Base-by-base conservation (phyloP, 2,888 invertebrate species). In the Latrodectus hesperus region DNA sequence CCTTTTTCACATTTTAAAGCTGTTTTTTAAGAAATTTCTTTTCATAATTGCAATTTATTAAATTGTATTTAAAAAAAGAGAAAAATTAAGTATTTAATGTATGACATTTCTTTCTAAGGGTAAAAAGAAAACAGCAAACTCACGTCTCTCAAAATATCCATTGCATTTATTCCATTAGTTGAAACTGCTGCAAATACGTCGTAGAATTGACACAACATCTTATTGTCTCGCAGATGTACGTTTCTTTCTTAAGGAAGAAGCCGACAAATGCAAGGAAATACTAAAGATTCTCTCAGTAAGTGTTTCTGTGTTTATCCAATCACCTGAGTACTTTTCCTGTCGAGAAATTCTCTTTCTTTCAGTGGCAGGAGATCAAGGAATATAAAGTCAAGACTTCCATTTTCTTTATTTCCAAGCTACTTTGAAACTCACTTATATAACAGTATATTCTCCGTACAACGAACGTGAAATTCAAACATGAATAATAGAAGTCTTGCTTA, bases 241-340 rank as follows among this genome's bases (percentile, higher is more conserved):
- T 17, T 70, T 71, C 65, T 82, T 82, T 68, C 74, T 60, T 60
- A 12, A 14, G 60, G n/a, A 16, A 12, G 6, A 60, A 60, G n/a
- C 12, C 10, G 12, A 60, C 60, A 60, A 60, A 60, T 16, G 11
- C 12, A 73, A 74, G 55, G 74, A 74, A 22, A 79, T 38, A 38
- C 38, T 38, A 38, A 38, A 38, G 38, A 38, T 38, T 38, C 38
- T n/a, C 74, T 67, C 52, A 11, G 73, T 49, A 82, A 67, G 82
- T 53, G 55, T 82, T 74, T 53, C 82, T 70, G 49, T 75, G 82
- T 75, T 82, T 82, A 70, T 75, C 82, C 82, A 82, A 82, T 82
- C 82, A 82, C 75, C 82, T 82, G 75, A 82, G 82, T 82, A 82
- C 82, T 82, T 82, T 72, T 55, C 49, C 82, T 82, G 82, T 82